Evolutionary conservation across 2,113 vertebrate species (phyloP).

Genomic region (Capricornis sumatraensis): DNA sequence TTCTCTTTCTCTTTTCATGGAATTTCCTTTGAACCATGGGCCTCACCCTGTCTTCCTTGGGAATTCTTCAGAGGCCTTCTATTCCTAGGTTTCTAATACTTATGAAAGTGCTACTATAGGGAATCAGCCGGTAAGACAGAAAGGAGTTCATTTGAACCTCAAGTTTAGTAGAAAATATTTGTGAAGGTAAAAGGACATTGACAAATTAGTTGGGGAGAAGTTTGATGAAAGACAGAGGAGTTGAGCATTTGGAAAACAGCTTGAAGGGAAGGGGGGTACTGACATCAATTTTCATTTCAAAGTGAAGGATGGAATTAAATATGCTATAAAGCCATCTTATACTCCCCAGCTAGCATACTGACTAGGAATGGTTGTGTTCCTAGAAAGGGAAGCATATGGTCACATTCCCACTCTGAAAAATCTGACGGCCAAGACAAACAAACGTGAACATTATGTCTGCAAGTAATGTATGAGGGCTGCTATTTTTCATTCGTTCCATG

Average conservation of each 20-base stretch:
- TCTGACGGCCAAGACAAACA: neutral
- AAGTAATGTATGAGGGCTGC: neutral
- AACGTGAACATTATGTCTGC: neutral
- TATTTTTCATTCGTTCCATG: neutral
- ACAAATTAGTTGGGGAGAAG: slow-evolving; percentile 23
- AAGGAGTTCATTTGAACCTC: neutral
- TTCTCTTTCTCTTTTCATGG: neutral
- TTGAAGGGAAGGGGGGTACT: neutral
- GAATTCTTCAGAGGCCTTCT: neutral
- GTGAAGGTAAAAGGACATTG: neutral
- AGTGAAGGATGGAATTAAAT: slow-evolving; percentile 48
- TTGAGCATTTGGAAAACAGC: slow-evolving; percentile 39
- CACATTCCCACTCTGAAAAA: slow-evolving; percentile 10
- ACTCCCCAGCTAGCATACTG: neutral
- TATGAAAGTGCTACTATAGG: neutral
- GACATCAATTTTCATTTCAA: slow-evolving; percentile 60
- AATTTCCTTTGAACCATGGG: neutral
- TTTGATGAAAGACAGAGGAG: slow-evolving; percentile 33
- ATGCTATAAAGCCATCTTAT: neutral
- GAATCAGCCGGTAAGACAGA: neutral
- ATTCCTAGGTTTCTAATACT: neutral
- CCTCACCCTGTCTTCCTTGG: neutral
- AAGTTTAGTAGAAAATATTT: neutral
- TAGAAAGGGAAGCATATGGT: slow-evolving; percentile 48
- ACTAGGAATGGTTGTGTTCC: neutral